Evolutionary conservation across 2,113 vertebrate genomes (phyloP), one percentile per base, ranked within the genome.

Genomic region (Xyrauchen texanus): DNA sequence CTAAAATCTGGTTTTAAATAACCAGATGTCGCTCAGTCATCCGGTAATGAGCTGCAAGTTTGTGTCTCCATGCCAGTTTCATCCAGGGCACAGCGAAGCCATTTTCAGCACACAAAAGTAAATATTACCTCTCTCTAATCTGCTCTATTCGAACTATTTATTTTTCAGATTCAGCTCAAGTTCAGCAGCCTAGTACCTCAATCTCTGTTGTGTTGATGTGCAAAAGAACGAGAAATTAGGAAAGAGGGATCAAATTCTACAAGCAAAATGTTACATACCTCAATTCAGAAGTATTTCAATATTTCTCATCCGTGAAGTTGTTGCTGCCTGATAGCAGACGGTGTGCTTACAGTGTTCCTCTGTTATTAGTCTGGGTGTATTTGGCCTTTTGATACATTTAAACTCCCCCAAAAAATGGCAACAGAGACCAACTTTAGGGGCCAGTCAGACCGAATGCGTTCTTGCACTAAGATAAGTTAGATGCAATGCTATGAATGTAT

Each of bases 121-220:
- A 82, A 87, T 78, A 78, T 67, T 60, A 42, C 61, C 66, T 46
- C 79, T 81, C 8, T 73, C 55, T 87, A 74, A 83, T 85, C 83
- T 83, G 66, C 79, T 74, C 67, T 45, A 77, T 65, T 70, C 49
- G 45, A 46, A 55, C 61, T 62, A 81, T 80, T 71, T 76, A 76
- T 88, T 90, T 82, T 90, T 88, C 90, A 92, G 89, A 89, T 88
- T 90, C 82, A 88, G 88, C 34, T 84, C 21, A 49, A 76, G 62
- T 60, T 68, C 77, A 66, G 57, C 53, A 75, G 81, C 79, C 88
- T 84, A 34, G 21, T 34, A 81, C 34, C 83, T 90, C 82, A 83
- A 77, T 84, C 85, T 84, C 77, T 83, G 79, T 61, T 76, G 87
- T 81, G 85, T 83, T 86, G 86, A 88, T 78, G 88, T 84, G 8